phyloP scores from a whole-genome alignment of 2,797 vertebrate species.

The Poliocrania exsul region DNA sequence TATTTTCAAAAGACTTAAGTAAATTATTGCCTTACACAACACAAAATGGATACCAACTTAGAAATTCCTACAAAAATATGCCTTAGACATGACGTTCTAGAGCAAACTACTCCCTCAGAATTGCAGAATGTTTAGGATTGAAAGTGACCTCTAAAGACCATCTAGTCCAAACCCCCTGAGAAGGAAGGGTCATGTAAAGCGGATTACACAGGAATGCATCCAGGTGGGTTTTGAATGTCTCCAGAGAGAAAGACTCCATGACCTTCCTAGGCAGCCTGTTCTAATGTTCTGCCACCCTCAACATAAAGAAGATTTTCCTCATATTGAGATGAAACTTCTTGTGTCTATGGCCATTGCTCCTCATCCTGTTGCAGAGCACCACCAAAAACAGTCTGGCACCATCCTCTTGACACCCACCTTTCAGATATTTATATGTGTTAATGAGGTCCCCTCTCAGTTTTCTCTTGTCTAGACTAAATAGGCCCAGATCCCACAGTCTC shows the following conservation, averaged over 20 bases:
- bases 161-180: neutral
- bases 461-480: neutral
- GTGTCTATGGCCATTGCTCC: rapidly evolving
- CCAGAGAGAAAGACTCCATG: neutral
- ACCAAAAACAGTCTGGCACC: neutral
- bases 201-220: neutral
- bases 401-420: rapidly evolving
- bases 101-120: neutral
- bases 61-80: neutral
- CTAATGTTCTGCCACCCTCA: neutral
- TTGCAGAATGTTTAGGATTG: neutral
- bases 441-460: neutral
- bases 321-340: neutral
- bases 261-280: neutral
- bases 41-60: neutral
- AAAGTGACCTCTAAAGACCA: neutral
- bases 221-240: neutral
- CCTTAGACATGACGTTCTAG: neutral
- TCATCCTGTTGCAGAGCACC: rapidly evolving
- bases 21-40: neutral
- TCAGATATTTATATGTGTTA: neutral
- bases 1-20: neutral
- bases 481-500: neutral
- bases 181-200: neutral
- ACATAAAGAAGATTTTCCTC: rapidly evolving